These are phyloP conservation scores for Thumatha senex DNA, from an alignment of 2,888 invertebrate species.

Conservation along the genomic window DNA sequence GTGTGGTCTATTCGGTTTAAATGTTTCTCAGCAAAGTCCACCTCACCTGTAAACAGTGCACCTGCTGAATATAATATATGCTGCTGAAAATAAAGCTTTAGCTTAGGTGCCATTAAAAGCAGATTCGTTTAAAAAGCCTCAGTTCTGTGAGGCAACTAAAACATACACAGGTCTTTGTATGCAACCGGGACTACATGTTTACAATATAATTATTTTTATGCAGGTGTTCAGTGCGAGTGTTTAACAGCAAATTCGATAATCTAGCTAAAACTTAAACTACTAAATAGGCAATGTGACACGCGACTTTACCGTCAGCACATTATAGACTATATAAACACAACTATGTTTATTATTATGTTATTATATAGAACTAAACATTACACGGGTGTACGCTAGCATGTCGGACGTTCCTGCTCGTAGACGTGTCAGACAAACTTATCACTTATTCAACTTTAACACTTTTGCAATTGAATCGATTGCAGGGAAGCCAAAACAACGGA, in stretches of 20 bases:
- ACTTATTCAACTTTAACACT: neutral
- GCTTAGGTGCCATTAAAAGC: no score
- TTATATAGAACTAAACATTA: conserved; percentile 42
- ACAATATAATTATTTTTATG: no score
- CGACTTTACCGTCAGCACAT: conserved; percentile 39
- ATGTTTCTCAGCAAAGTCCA: no score
- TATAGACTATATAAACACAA: conserved; percentile 68
- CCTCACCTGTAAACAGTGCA: no score
- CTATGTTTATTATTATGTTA: conserved; percentile 50
- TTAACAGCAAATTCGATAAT: conserved; percentile 13
- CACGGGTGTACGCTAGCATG: conserved; percentile 15
- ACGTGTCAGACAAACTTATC: neutral
- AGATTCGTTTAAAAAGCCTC: no score
- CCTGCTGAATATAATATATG: no score
- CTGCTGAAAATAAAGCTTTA: no score
- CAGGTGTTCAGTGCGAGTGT: conserved; percentile 9
- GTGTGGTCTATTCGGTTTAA: no score
- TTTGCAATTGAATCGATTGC: no score
- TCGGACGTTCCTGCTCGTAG: neutral
- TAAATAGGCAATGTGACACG: conserved; percentile 44
- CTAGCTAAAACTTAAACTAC: conserved; percentile 29
- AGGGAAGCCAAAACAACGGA: no score
- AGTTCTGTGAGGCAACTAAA: neutral
- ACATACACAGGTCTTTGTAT: neutral
- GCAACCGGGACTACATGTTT: no score